phyloP scores from a whole-genome alignment of 2,113 vertebrate genomes.

The Ptilorrhoa leucosticta region DNA sequence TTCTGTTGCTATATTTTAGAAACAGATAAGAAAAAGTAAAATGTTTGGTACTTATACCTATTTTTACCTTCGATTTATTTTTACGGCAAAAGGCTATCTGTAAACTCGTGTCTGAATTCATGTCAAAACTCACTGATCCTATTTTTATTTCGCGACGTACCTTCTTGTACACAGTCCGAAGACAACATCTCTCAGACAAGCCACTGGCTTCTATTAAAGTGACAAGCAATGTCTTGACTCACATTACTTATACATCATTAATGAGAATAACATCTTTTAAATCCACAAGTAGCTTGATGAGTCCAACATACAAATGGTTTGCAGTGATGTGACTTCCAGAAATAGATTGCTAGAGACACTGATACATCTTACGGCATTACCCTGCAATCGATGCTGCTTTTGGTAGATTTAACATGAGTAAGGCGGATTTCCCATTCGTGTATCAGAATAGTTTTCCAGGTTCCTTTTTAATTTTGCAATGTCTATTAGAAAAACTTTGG shows the following conservation, averaged over 20 bases:
- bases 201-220: conserved; percentile 18
- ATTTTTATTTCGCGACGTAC: conserved; percentile 7
- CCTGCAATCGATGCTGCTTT: conserved; percentile 32
- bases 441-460: neutral
- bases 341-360: conserved; percentile 54
- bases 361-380: conserved; percentile 61
- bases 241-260: conserved; percentile 37
- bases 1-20: neutral
- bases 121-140: neutral
- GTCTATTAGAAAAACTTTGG: neutral
- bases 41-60: neutral
- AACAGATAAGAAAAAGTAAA: neutral
- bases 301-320: conserved; percentile 63
- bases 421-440: neutral
- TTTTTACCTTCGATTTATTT: neutral
- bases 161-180: neutral
- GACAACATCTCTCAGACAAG: neutral
- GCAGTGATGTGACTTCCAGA: conserved; percentile 66
- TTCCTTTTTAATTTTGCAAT: conserved; percentile 15
- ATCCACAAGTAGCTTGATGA: conserved; percentile 41
- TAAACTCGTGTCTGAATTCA: neutral
- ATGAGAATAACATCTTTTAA: conserved; percentile 51
- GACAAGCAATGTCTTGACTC: conserved; percentile 39
- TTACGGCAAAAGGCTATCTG: neutral
- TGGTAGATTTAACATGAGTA: conserved; percentile 45